A percentile compares a stretch with the other conserved stretches of the same genome.
phyloP scores from a whole-genome alignment of 2,888 invertebrate genomes.

The Acanthosoma haemorrhoidale region DNA sequence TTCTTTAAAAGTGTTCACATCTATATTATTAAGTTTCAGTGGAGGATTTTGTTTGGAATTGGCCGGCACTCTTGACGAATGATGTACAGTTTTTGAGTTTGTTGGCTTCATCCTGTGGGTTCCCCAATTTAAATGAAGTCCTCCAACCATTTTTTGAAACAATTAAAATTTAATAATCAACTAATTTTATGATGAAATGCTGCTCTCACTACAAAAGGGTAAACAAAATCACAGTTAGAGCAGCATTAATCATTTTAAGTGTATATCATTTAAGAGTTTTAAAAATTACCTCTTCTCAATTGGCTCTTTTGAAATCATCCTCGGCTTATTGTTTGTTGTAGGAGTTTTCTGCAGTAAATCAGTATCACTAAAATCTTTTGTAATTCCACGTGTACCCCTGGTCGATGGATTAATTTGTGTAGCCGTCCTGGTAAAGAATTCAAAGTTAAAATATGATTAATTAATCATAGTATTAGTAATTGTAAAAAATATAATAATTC shows the following conservation, averaged over 20 bases:
- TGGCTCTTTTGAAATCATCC: constrained; percentile 13
- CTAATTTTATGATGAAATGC: neutral
- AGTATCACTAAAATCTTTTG: neutral
- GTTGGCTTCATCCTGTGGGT: constrained; percentile 21
- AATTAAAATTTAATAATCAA: constrained; percentile 8
- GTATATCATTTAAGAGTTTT: neutral
- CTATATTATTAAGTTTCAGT: neutral
- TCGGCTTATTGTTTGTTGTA: neutral
- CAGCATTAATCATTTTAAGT: neutral
- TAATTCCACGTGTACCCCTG: neutral
- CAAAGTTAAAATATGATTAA: too few species aligned
- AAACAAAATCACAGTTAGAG: neutral
- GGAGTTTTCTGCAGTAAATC: neutral
- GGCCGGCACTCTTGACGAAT: too few species aligned
- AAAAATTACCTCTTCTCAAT: constrained; percentile 8
- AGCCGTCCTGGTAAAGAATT: constrained; percentile 5
- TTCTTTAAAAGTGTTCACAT: constrained; percentile 6
- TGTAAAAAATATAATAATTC: too few species aligned
- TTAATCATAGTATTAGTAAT: too few species aligned
- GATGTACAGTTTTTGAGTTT: neutral
- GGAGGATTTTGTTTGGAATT: neutral
- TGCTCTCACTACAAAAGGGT: neutral
- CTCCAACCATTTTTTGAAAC: constrained; percentile 1
- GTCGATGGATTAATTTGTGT: constrained; percentile 15
- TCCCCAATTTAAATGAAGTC: constrained; percentile 12